phyloP scores from a whole-genome alignment of 2,797 vertebrate genomes.

The Neosilurus mollespiculum region DNA sequence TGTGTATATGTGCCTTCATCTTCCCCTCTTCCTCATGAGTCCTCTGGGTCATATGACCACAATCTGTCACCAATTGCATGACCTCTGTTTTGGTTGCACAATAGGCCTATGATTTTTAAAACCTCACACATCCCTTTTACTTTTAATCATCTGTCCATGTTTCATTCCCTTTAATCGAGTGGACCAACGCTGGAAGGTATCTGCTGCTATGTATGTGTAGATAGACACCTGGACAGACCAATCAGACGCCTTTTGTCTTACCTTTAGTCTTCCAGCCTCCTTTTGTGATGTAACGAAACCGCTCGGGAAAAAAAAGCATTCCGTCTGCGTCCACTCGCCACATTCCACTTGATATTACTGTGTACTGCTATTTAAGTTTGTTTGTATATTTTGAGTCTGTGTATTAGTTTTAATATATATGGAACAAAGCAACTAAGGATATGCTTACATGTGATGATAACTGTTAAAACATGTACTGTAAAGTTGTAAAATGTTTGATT shows the following conservation, averaged over 20 bases:
- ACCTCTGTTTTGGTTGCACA: slow-evolving; percentile 34
- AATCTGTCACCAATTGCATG: slow-evolving; percentile 17
- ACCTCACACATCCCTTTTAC: slow-evolving; percentile 31
- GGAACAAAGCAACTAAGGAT: slow-evolving; percentile 81
- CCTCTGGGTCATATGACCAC: slow-evolving; percentile 44
- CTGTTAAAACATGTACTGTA: slow-evolving; percentile 87
- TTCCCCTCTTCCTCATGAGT: slow-evolving; percentile 23
- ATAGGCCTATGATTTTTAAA: slow-evolving; percentile 24
- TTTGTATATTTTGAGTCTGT: slow-evolving; percentile 91
- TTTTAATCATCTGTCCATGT: slow-evolving; percentile 67
- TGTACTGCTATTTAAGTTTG: slow-evolving; percentile 90
- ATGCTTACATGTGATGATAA: slow-evolving; percentile 87
- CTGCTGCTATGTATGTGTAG: slow-evolving; percentile 83
- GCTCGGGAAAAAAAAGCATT: slow-evolving; percentile 73
- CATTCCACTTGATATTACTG: slow-evolving; percentile 90
- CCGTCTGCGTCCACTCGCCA: slow-evolving; percentile 72
- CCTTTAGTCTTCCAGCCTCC: slow-evolving; percentile 74
- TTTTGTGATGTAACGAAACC: slow-evolving; percentile 67
- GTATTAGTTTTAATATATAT: slow-evolving; percentile 96
- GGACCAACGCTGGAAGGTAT: slow-evolving; percentile 77
- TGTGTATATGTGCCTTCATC: slow-evolving; percentile 51
- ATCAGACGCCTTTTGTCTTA: slow-evolving; percentile 70
- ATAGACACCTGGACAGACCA: slow-evolving; percentile 80
- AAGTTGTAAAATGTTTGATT: slow-evolving; percentile 89
- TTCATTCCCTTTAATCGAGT: slow-evolving; percentile 64